Evolutionary conservation across 2,888 invertebrate species (phyloP).

Genomic region (Notocelia uddmanniana): DNA sequence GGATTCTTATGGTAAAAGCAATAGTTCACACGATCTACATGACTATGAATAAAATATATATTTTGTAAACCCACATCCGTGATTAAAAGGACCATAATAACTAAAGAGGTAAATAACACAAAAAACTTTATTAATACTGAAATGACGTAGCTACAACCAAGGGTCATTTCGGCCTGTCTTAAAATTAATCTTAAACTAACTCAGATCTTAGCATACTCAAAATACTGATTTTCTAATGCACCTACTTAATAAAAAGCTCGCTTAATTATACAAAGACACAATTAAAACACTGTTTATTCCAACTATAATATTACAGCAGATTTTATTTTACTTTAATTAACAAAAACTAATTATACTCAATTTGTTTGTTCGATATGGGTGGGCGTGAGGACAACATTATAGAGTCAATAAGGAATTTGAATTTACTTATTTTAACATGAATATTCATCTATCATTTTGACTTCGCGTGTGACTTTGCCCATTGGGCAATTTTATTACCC

Average conservation of each 20-base stretch:
- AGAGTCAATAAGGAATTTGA: background rate
- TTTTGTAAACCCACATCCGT: background rate
- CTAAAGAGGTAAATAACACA: background rate
- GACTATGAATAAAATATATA: background rate
- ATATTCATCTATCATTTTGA: too few species aligned
- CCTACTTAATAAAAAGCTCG: constrained; percentile 2
- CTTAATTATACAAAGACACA: constrained; percentile 1
- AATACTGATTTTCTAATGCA: constrained; percentile 40
- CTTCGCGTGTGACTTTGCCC: background rate
- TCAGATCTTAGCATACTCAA: constrained; percentile 44
- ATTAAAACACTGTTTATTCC: background rate
- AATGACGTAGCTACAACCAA: constrained; percentile 59
- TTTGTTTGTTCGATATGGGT: background rate
- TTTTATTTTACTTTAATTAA: too few species aligned
- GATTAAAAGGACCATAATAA: constrained; percentile 15
- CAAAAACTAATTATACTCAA: too few species aligned
- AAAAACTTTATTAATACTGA: constrained; percentile 31
- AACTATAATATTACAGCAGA: too few species aligned
- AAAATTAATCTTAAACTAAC: constrained; percentile 52
- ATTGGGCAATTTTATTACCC: background rate
- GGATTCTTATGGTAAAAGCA: background rate
- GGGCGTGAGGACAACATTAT: background rate
- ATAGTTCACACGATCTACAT: background rate
- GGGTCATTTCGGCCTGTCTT: constrained; percentile 72
- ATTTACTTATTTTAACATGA: background rate